A percentile compares a stretch with the other conserved stretches of the same genome.
phyloP scores from a whole-genome alignment of 2,888 invertebrate species.

The Brenthis ino region DNA sequence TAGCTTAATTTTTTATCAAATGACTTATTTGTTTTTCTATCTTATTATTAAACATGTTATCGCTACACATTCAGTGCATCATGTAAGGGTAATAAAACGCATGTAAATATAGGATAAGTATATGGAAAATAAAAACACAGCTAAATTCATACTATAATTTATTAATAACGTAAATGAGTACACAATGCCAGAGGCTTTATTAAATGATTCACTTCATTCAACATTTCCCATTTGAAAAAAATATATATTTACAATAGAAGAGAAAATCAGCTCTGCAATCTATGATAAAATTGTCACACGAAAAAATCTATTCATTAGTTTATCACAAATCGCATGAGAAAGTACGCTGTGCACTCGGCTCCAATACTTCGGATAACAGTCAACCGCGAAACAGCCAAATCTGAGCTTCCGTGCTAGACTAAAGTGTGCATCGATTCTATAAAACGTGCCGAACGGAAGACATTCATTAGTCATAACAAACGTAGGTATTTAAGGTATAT shows the following conservation, averaged over 20 bases:
- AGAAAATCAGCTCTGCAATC: conserved; percentile 76
- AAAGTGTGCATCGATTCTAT: conserved; percentile 75
- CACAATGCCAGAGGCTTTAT: conserved; percentile 80
- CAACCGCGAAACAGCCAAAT: conserved; percentile 51
- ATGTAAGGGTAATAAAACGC: too few relatives aligned
- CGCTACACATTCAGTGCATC: conserved; percentile 3
- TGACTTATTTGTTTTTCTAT: too few relatives aligned
- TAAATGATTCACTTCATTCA: conserved; percentile 79
- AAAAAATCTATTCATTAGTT: conserved; percentile 59
- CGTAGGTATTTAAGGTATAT: conserved; percentile 84
- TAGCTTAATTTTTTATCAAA: too few relatives aligned
- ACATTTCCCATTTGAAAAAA: conserved; percentile 74
- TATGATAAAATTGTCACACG: conserved; percentile 67
- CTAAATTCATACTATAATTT: conserved; percentile 78
- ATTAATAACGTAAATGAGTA: conserved; percentile 84
- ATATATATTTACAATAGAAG: conserved; percentile 78
- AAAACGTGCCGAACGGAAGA: conserved; percentile 82
- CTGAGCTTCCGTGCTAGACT: conserved; percentile 46
- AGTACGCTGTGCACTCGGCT: conserved; percentile 78
- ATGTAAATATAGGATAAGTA: neutral
- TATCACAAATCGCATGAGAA: conserved; percentile 77
- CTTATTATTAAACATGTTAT: neutral
- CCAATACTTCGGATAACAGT: conserved; percentile 48
- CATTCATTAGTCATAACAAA: conserved; percentile 91
- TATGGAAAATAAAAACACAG: conserved; percentile 51